A percentile compares a stretch with the other conserved stretches of the same genome.
Conservation (phyloP, 30 jellyfish, hydroid and myxozoan genomes). For the Cassiopea andromeda region DNA sequence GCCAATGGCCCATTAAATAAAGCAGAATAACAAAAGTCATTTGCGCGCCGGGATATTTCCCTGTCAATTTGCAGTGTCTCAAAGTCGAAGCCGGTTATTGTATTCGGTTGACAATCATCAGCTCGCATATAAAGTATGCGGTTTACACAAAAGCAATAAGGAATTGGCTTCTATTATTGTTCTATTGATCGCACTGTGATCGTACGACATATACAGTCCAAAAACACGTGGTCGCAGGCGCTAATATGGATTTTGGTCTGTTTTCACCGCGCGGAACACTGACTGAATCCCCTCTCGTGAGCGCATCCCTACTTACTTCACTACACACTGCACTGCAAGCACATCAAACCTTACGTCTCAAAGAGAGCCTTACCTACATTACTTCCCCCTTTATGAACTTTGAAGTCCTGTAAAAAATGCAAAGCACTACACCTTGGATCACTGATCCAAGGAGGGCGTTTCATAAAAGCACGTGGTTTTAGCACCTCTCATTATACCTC, state of each 20-base stretch:
- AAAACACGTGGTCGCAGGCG: conserved; percentile 4
- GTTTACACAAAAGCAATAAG: background rate
- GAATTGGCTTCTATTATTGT: background rate
- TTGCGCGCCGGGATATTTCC: too few relatives aligned
- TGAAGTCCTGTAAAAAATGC: too few relatives aligned
- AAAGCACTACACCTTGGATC: too few relatives aligned
- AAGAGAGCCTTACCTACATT: background rate
- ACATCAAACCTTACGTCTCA: background rate
- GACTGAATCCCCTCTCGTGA: background rate
- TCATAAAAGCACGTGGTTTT: background rate
- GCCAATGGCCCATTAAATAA: too few relatives aligned
- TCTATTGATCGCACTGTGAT: background rate
- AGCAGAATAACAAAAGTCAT: too few relatives aligned
- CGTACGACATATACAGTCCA: background rate
- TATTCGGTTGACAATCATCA: background rate
- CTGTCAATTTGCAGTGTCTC: too few relatives aligned
- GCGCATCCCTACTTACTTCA: background rate
- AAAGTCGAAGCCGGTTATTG: too few relatives aligned
- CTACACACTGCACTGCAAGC: background rate
- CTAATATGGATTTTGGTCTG: background rate
- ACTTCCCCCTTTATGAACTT: background rate
- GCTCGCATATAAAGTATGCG: background rate
- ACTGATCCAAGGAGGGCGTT: background rate
- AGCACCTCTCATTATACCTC: background rate
- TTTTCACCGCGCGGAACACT: background rate